Percentiles rank a stretch among this genome's conserved stretches.
Conservation (phyloP, 2,113 vertebrate species). For the Pandion haliaetus region DNA sequence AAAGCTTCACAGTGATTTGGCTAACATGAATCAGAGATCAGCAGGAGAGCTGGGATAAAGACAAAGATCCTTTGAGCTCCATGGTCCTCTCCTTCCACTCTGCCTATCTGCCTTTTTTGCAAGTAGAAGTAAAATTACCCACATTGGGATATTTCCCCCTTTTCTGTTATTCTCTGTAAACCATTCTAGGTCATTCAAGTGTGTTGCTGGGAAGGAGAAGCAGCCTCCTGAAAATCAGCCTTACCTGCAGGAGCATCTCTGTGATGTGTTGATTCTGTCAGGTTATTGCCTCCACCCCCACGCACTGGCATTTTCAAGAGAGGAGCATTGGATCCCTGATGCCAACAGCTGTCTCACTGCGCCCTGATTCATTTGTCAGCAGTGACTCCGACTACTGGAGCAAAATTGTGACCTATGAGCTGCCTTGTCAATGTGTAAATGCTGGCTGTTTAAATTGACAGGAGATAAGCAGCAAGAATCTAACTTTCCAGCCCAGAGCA, state of each 20-base stretch:
- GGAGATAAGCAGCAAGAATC: not conserved
- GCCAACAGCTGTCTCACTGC: not conserved
- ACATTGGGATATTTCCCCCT: not conserved
- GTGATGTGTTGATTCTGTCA: not conserved
- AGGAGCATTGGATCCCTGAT: not conserved
- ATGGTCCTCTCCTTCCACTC: not conserved
- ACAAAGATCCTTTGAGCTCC: not conserved
- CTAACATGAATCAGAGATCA: not conserved
- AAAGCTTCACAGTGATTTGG: not conserved
- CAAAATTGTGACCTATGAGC: not conserved
- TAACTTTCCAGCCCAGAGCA: not conserved
- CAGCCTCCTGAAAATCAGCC: not conserved
- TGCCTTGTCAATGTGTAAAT: not conserved
- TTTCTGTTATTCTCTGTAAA: not conserved
- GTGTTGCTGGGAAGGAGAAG: not conserved
- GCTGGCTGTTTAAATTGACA: not conserved
- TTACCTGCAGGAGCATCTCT: not conserved
- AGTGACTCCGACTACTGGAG: not conserved
- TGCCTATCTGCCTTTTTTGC: not conserved
- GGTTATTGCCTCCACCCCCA: not conserved
- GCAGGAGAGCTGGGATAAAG: not conserved
- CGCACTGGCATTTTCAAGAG: not conserved
- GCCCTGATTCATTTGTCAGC: not conserved
- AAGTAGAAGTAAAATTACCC: not conserved
- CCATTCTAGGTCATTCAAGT: not conserved